Evolutionary conservation across 1,140 invertebrate species (phyloP), one percentile per base, ranked within the genome.

Genomic region (Diabrotica undecimpunctata): DNA sequence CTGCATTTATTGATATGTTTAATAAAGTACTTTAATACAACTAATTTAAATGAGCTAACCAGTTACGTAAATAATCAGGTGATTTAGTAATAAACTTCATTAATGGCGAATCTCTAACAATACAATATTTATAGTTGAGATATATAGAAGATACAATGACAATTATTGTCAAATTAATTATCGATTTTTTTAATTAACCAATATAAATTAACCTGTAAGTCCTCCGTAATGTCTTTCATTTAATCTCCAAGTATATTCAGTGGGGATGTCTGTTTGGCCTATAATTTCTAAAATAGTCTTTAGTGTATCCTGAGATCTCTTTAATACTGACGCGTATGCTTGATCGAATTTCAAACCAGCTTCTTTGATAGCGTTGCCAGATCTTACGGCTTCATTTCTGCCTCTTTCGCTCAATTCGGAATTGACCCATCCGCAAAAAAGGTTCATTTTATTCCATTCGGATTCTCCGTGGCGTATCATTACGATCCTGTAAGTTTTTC

Each of bases 201-300:
- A 4, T 25, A 25, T 25, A 25, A 25, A 25, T 25, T 38, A 7
- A 62, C 61, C 61, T 10, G 88, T 90, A 7, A 91, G 79, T 59
- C 82, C 86, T 9, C 89, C 89, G 73, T 91, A 91, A 75, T 91
- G 89, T 38, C 90, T 78, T 69, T 91, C 90, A 73, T 90, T 90
- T 3, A 91, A 78, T 53, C 87, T 79, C 88, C 89, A 91, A 41
- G 86, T 83, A 68, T 83, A 80, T 6, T 79, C 64, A 5, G 87
- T 80, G 0, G 85, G 81, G 38, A 90, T 76, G 77, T 83, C 82
- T 53, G 80, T 78, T 65, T 86, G 81, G 36, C 81, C 83, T 50
- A 88, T 75, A 65, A 84, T 82, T 61, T 85, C 77, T 56, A 90
- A 80, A 57, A 91, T 84, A 8, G 81, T 70, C n/a, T 82, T 81